A percentile compares a stretch with the other conserved stretches of the same genome.
phyloP scores from a whole-genome alignment of 2,113 vertebrate species.

The Tamias sibiricus region DNA sequence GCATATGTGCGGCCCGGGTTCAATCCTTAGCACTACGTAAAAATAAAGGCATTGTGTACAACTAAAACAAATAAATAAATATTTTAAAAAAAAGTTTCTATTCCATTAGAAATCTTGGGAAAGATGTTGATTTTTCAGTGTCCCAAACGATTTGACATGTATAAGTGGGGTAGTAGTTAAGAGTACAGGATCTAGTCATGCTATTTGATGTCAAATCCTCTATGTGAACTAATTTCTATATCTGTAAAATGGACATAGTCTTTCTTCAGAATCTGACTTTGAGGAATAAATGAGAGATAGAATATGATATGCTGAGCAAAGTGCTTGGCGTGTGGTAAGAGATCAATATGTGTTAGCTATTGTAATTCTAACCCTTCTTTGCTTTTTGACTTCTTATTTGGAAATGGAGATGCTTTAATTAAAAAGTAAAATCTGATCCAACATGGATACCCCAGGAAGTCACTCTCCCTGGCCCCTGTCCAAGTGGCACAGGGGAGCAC shows the following conservation, averaged over 20 bases:
- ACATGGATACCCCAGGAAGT: too few species aligned
- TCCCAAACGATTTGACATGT: background rate
- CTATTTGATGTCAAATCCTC: background rate
- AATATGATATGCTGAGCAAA: background rate
- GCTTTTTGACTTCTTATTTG: background rate
- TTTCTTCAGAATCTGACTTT: background rate
- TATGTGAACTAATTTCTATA: background rate
- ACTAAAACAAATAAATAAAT: too few species aligned
- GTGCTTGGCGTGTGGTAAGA: background rate
- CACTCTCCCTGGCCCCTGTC: too few species aligned
- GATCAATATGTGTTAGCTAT: background rate
- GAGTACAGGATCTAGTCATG: background rate
- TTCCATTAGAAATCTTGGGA: background rate
- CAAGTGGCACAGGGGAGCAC: too few species aligned
- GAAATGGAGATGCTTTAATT: constrained; percentile 23
- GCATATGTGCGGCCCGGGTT: too few species aligned
- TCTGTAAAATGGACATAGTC: background rate
- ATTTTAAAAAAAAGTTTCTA: too few species aligned
- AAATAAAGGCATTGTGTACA: too few species aligned
- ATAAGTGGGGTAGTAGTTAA: background rate
- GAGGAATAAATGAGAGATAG: background rate
- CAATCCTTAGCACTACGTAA: too few species aligned
- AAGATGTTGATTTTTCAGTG: background rate
- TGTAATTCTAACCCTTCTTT: background rate
- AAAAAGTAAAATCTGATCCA: background rate